Percentiles rank a stretch among this genome's conserved stretches.
phyloP scores from a whole-genome alignment of 1,140 invertebrate genomes.

The Aphelenchoides fujianensis region DNA sequence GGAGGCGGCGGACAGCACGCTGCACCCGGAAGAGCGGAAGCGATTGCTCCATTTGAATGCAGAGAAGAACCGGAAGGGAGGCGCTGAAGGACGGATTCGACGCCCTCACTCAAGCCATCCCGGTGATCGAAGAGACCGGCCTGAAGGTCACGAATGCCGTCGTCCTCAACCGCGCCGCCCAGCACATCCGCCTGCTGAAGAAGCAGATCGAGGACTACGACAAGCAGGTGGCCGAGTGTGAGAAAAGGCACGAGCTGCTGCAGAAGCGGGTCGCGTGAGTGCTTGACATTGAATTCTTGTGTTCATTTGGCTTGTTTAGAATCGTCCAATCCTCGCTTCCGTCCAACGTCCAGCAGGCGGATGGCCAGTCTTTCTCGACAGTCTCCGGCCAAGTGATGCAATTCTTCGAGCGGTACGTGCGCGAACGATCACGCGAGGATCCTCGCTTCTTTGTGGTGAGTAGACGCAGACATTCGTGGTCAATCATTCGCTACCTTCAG shows the following conservation, averaged over 20 bases:
- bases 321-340: conserved; percentile 49
- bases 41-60: conserved; percentile 81
- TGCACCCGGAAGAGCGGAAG: conserved; percentile 61
- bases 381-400: conserved; percentile 33
- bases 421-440: conserved; percentile 40
- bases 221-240: conserved; percentile 36
- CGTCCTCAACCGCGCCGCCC: conserved; percentile 44
- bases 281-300: neutral
- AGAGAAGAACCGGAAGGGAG: conserved; percentile 85
- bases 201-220: conserved; percentile 23
- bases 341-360: conserved; percentile 4
- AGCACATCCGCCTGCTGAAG: conserved; percentile 42
- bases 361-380: conserved; percentile 24
- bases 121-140: conserved; percentile 45
- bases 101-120: conserved; percentile 36
- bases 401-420: conserved; percentile 50
- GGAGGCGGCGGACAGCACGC: conserved; percentile 57
- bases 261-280: conserved; percentile 48
- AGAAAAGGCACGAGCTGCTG: conserved; percentile 37
- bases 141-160: conserved; percentile 50
- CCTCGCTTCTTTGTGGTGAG: conserved; percentile 38
- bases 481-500: conserved; percentile 24
- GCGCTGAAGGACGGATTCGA: conserved; percentile 50
- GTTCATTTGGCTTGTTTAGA: conserved; percentile 22
- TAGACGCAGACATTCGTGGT: neutral